A percentile compares a stretch with the other conserved stretches of the same genome.
Conservation (phyloP, 2,888 invertebrate genomes). For the Pandemis corylana region DNA sequence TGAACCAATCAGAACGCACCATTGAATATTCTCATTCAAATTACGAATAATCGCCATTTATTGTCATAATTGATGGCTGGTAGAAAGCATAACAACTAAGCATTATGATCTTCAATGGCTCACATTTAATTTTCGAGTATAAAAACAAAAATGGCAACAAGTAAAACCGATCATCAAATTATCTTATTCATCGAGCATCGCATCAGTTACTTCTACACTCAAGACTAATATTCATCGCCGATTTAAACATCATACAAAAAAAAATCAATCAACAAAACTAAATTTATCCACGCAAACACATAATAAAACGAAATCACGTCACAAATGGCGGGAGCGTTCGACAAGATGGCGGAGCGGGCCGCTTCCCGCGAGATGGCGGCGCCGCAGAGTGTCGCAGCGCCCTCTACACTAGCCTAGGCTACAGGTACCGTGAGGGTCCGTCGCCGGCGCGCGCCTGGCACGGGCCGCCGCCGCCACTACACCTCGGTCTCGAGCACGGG, state of each 20-base stretch:
- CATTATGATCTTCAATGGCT: background rate
- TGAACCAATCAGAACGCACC: background rate
- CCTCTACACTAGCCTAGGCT: conserved; percentile 30
- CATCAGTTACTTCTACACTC: background rate
- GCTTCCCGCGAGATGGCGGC: background rate
- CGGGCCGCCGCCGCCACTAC: conserved; percentile 84
- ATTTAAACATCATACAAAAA: no score
- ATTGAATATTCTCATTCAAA: background rate
- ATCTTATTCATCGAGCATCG: background rate
- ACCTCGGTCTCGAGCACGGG: conserved; percentile 83
- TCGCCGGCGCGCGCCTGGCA: conserved; percentile 78
- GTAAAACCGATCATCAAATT: background rate
- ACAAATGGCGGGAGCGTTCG: conserved; percentile 11
- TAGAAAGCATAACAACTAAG: background rate
- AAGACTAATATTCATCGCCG: background rate
- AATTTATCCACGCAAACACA: no score
- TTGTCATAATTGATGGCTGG: background rate
- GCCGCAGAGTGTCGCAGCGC: conserved; percentile 46
- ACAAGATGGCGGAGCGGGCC: conserved; percentile 20
- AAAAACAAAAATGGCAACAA: background rate
- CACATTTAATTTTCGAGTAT: background rate
- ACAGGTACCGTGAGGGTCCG: conserved; percentile 81
- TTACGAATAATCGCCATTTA: background rate
- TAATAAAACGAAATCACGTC: conserved; percentile 19
- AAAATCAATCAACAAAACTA: background rate